Base-by-base conservation (phyloP, 2,888 invertebrate genomes). In the Torymus aiolomorphi region DNA sequence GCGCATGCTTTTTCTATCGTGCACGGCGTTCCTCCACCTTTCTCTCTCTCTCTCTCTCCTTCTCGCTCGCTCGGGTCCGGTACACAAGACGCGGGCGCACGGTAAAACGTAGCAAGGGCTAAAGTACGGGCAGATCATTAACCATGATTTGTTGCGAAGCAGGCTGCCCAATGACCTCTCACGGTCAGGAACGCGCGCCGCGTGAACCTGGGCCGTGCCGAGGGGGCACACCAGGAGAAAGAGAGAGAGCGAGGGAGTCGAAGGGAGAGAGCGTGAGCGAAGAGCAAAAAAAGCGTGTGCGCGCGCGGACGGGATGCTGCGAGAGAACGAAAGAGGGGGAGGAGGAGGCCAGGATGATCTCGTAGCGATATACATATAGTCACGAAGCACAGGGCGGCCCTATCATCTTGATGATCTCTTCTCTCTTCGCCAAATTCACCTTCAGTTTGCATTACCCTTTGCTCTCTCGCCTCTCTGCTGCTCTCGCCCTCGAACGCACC, bases 101-200 rank as follows among this genome's bases (percentile, higher is more conserved):
- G 61, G 65, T 63, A 70, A 75, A 75, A 75, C 56, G 74, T 75
- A 81, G 86, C 85, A 86, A 87, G 76, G 69, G 88, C 86, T 86
- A 87, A 87, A 86, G 87, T 87, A 89, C 89, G 88, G 88, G 86
- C 86, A 89, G 90, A 90, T 90, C 90, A 90, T 90, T 90, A 90
- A 89, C 89, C 89, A 89, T 90, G 90, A 90, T 90, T 90, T 90
- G 90, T 90, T 89, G 90, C 88, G 89, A 89, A 88, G 89, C 88
- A 86, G 88, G 87, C 88, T 90, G 89, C 89, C 88, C 90, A 89
- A 88, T 89, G 90, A 90, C 90, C 90, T 88, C 90, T 88, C 90
- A 83, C 85, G 84, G 85, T 84, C 85, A 83, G 82, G 78, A 62
- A 81, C 80, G 77, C 74, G 77, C 74, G 72, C 87, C 51, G 77